A percentile compares a stretch with the other conserved stretches of the same genome.
Conservation (phyloP, 2,888 invertebrate genomes). For the Andrena chrysosceles region DNA sequence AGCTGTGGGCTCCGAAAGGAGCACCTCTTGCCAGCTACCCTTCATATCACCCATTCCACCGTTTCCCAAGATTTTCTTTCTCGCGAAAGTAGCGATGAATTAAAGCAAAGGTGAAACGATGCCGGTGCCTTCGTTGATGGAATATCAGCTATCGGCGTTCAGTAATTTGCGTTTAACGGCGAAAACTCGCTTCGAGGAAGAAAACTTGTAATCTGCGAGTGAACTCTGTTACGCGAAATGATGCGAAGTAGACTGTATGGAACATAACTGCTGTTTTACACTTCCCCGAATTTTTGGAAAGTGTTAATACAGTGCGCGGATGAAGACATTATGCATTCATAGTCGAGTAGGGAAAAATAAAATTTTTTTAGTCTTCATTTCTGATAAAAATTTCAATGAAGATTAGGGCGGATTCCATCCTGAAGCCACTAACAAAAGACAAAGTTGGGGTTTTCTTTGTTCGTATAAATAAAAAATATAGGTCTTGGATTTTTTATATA, state of each 20-base stretch:
- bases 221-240: background rate
- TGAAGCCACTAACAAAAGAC: too few species aligned
- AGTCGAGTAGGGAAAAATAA: background rate
- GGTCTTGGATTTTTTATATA: too few species aligned
- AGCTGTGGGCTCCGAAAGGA: conserved; percentile 63
- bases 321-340: background rate
- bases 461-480: too few species aligned
- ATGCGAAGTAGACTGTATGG: background rate
- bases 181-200: background rate
- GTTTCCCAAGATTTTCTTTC: conserved; percentile 32
- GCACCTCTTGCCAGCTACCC: conserved; percentile 51
- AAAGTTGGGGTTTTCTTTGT: too few species aligned
- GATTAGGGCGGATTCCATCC: too few species aligned
- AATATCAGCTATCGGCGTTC: background rate
- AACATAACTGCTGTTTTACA: background rate
- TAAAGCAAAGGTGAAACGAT: conserved; percentile 3
- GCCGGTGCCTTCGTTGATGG: background rate
- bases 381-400: too few species aligned
- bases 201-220: background rate
- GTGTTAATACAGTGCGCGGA: background rate
- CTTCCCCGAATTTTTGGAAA: background rate
- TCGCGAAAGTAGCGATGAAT: conserved; percentile 30
- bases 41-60: conserved; percentile 38
- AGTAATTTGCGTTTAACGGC: conserved; percentile 1
- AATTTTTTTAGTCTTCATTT: too few species aligned